Evolutionary conservation across 2,797 vertebrate genomes (phyloP).

Genomic region (Mus caroli): DNA sequence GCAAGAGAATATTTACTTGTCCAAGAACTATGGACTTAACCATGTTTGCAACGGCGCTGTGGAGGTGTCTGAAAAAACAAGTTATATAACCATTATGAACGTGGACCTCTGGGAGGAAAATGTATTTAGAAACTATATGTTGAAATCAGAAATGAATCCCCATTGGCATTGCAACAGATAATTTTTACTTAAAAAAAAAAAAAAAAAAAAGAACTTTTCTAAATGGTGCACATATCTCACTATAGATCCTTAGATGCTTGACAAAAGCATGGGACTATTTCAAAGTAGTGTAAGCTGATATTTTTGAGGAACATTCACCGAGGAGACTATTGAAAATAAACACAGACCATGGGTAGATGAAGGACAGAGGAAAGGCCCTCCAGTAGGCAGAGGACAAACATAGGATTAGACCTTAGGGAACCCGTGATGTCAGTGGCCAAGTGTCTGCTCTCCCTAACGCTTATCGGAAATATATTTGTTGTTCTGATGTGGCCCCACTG

Average conservation of each 20-base stretch:
- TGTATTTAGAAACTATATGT: not conserved
- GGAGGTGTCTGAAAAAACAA: slow-evolving; percentile 3
- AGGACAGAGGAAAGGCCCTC: not conserved
- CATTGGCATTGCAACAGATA: not conserved
- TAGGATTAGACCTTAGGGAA: not conserved
- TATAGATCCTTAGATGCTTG: not conserved
- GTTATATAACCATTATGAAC: not conserved
- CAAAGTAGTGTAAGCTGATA: not conserved
- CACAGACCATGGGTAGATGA: not conserved
- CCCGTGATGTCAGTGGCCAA: fast-evolving
- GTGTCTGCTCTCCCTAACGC: not conserved
- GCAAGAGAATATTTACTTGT: slow-evolving; percentile 58
- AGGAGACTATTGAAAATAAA: not conserved
- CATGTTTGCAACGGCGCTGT: not conserved
- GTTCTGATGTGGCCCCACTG: not conserved
- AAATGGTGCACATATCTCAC: not conserved
- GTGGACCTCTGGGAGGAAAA: not conserved
- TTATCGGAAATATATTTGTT: not conserved
- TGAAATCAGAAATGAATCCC: not conserved
- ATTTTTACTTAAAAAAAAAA: slow-evolving; percentile 23
- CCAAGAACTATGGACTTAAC: not conserved
- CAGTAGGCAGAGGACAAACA: fast-evolving
- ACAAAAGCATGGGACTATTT: not conserved
- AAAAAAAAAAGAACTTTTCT: slow-evolving; percentile 30
- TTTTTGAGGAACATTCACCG: slow-evolving; percentile 41